Evolutionary conservation across 2,113 vertebrate species (phyloP).

Genomic region (Pantherophis guttatus): DNA sequence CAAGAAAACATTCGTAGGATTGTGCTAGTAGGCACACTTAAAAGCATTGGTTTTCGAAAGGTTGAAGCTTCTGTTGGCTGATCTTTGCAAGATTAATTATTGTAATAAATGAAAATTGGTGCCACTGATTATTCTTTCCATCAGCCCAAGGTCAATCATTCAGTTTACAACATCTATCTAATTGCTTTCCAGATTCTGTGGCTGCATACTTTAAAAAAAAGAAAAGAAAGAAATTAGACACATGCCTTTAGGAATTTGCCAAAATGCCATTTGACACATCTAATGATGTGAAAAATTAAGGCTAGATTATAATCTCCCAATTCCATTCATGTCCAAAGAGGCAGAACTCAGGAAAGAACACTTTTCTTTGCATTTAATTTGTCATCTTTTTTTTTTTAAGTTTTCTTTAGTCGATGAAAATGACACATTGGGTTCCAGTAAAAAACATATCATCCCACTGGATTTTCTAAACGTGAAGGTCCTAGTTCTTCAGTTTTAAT

Average conservation of each 20-base stretch:
- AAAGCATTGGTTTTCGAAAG: not conserved
- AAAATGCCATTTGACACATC: conserved; percentile 6
- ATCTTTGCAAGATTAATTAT: not conserved
- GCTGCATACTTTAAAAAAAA: not conserved
- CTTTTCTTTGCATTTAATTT: not conserved
- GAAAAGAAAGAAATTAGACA: conserved; percentile 1
- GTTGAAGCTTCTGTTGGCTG: not conserved
- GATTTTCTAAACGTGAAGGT: not conserved
- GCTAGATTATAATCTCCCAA: conserved; percentile 9
- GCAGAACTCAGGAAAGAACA: not conserved
- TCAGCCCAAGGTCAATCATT: not conserved
- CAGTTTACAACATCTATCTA: not conserved
- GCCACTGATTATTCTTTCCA: not conserved
- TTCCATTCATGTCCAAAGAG: not conserved
- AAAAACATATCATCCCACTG: not conserved
- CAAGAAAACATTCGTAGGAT: not conserved
- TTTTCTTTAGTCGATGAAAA: not conserved
- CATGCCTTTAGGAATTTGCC: not conserved
- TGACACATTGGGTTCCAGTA: not conserved
- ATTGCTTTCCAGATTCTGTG: not conserved
- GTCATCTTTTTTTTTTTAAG: no score
- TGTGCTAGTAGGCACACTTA: not conserved
- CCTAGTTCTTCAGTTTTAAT: not conserved
- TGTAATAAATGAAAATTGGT: not conserved
- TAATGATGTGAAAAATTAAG: conserved; percentile 32